Base-by-base conservation (phyloP, 2,888 invertebrate genomes). In the Cosmia trapezina region DNA sequence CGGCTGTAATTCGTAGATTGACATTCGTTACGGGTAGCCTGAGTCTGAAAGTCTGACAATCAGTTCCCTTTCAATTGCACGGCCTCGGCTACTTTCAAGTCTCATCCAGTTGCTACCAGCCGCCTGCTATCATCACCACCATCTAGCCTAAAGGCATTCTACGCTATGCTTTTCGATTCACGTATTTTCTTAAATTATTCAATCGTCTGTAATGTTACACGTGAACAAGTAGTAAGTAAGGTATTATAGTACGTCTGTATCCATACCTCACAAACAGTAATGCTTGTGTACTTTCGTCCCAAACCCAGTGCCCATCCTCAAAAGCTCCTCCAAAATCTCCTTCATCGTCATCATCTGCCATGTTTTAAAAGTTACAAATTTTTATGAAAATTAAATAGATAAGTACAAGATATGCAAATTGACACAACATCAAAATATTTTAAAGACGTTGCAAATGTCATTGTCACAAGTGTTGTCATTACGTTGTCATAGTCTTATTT, bases 271-370 rank as follows among this genome's bases (percentile, higher is more conserved):
- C 79, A 88, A 95, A 96, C 65, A 89, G 71, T 71, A 96, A 84
- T 47, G 83, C 86, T 57, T 88, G 83, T 4, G 77, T 75, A 28
- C 62, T 69, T 1, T 96, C 95, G 74, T 96, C 95, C 96, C 97
- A 97, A 11, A 86, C 87, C 97, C 97, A 97, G 82, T 95, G 95
- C 0, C 97, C 97, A 81, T 94, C 89, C 80, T 95, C 95, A 76
- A 92, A 96, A 62, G 92, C 62, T 17, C 95, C 95, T 37, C 93
- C 93, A 72, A 93, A 94, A 0, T 68, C 87, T 22, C 89, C 93
- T 80, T 95, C 95, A 4, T 95, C 95, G 0, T 95, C 95, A 47
- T 96, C 95, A 71, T 94, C 94, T 22, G 91, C 92, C 95, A 94
- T 94, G 61, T 71, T 74, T n/a, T 45, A 64, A 70, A 59, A 68